Evolutionary conservation across 2,888 invertebrate genomes (phyloP), one percentile per base, ranked within the genome.

Genomic region (Toxonevra muliebris): DNA sequence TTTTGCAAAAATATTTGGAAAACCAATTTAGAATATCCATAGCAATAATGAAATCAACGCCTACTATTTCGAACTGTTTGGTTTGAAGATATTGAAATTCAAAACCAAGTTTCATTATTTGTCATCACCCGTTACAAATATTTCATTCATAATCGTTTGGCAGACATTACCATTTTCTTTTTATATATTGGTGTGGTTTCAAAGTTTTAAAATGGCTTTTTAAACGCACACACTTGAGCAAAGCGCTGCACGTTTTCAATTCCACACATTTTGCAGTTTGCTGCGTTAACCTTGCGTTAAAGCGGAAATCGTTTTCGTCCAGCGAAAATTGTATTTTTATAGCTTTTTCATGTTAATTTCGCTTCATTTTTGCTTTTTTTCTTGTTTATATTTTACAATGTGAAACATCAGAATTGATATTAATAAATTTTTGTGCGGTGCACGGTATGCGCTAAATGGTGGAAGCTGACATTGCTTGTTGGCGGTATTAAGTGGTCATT

Each of bases 291-390:
- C 30, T 30, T 30, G 30, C 30, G 30, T 30, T 30, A 30, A 30
- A 30, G 30, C 30, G 30, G 30, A 30, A 30, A 30, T 30, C 30
- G 7, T 30, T 30, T 7, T 30, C 41, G 42, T 66, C 45, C 43
- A 50, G 40, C 62, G 59, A 60, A 64, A 66, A 69, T 71, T 67
- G 61, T 57, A 58, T 69, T 69, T 71, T 69, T 71, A 71, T 65
- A 57, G 71, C 45, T 54, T 50, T 58, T 64, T 63, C 58, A 71
- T 69, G 69, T 61, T 64, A 70, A 68, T 62, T 59, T 17, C 53
- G 55, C 20, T 30, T 30, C 30, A 30, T 30, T 30, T 30, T 30
- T 30, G 7, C 7, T 4, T 7, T 30, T 30, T 30, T 30, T 30
- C 30, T 30, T 30, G 30, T 30, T 30, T 7, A n/a, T n/a, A n/a